Evolutionary conservation across 2,797 vertebrate genomes (phyloP).

Genomic region (Margarornis squamiger): DNA sequence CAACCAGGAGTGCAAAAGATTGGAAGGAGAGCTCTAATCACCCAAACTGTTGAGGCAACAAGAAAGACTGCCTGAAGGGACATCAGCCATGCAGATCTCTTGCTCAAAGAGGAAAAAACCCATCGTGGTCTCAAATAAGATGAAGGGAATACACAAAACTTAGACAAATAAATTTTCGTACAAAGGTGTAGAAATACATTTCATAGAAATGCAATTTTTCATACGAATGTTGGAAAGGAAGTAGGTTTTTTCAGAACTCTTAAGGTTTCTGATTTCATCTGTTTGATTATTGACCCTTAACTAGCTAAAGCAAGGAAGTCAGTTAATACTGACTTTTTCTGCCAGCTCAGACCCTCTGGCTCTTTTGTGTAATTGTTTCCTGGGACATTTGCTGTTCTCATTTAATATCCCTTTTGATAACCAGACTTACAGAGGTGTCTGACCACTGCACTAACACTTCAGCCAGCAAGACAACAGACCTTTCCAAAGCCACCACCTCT

Average conservation of each 20-base stretch:
- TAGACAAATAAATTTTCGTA: not conserved
- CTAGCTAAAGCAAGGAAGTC: not conserved
- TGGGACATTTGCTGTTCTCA: not conserved
- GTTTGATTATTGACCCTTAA: not conserved
- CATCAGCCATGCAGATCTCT: not conserved
- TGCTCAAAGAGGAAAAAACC: not conserved
- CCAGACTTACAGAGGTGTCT: not conserved
- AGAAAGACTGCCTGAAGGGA: not conserved
- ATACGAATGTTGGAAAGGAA: not conserved
- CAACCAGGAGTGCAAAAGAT: not conserved
- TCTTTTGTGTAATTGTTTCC: not conserved
- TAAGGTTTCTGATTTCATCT: not conserved
- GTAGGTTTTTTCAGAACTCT: not conserved
- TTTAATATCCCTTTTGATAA: not conserved
- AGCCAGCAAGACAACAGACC: not conserved
- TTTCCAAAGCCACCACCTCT: not conserved
- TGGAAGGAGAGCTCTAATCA: not conserved
- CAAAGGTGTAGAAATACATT: not conserved
- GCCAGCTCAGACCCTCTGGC: not conserved
- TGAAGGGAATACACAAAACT: not conserved
- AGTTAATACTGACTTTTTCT: not conserved
- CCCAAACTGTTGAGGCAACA: not conserved
- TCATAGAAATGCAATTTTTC: not conserved
- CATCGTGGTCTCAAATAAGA: not conserved
- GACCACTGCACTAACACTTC: not conserved